Evolutionary conservation across 2,113 vertebrate genomes (phyloP), one percentile per base, ranked within the genome.

Genomic region (Empidonax alnorum): DNA sequence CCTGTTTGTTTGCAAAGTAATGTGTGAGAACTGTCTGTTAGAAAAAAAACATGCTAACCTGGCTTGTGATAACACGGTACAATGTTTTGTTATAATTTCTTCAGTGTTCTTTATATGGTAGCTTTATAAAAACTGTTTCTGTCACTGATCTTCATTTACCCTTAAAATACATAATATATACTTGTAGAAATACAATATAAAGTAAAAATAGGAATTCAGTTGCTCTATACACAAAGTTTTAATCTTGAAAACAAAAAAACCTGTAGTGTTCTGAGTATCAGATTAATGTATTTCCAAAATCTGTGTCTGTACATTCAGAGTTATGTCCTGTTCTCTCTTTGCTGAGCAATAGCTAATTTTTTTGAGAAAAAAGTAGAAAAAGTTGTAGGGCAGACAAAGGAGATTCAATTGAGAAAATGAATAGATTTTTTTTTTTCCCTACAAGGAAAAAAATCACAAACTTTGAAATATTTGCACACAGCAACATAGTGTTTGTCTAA

Each of bases 391-490:
- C 52, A 50, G 17, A 67, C 77, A 27, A 77, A 91, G 67, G 59
- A 55, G 46, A 42, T 78, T 67, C 14, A 75, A 63, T 33, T 59
- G 55, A 75, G 47, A 74, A 84, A 86, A 92, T 63, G 6, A 50
- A n/a, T 86, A 47, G 5, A 10, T 14, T 69, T 69, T 49, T 87
- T 25, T 55, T 30, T 63, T 87, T 59, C n/a, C 30, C 2, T 18
- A 23, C 10, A 7, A 23, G 14, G 14, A 7, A 49, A 52, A n/a
- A 50, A 33, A 8, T 0, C 3, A 35, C 5, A 7, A 73, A 12
- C 35, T 59, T 71, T 24, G 35, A 74, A 86, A 79, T 84, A 78
- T 44, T 92, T 86, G 30, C 31, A 39, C 12, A 49, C 6, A 39
- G 46, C 18, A 74, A 44, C 55, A 25, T 19, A 47, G 21, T 25